phyloP scores from a whole-genome alignment of 2,113 vertebrate genomes.

The Paramisgurnus dabryanus region DNA sequence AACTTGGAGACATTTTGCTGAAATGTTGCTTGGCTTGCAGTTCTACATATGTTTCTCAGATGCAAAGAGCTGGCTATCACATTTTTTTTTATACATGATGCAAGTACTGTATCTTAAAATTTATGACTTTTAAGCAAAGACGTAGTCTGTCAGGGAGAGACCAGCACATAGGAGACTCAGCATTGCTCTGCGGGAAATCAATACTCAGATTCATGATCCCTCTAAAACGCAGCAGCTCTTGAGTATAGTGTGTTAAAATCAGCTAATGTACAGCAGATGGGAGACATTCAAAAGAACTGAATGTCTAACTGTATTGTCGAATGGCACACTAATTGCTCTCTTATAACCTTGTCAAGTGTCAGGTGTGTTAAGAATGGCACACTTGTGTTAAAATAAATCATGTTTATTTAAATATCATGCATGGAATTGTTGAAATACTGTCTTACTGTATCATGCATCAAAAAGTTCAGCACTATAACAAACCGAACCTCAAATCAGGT shows the following conservation, averaged over 20 bases:
- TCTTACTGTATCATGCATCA: too few relatives aligned
- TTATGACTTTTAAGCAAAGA: constrained; percentile 35
- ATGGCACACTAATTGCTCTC: neutral
- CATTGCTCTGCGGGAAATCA: neutral
- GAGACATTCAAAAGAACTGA: constrained; percentile 70
- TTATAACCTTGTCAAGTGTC: neutral
- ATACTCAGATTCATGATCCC: constrained; percentile 20
- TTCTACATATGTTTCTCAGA: neutral
- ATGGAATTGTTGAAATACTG: too few relatives aligned
- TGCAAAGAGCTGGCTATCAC: constrained; percentile 16
- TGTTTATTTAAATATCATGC: too few relatives aligned
- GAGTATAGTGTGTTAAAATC: constrained; percentile 56
- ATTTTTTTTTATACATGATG: constrained; percentile 4
- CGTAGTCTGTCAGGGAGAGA: constrained; percentile 11
- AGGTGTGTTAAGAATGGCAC: too few relatives aligned
- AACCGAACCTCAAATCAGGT: too few relatives aligned
- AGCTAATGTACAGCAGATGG: constrained; percentile 76
- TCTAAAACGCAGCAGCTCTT: constrained; percentile 34
- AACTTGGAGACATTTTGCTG: neutral
- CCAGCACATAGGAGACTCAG: neutral
- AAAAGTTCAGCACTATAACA: too few relatives aligned
- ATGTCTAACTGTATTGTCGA: constrained; percentile 51
- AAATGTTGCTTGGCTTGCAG: neutral
- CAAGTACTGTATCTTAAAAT: constrained; percentile 40
- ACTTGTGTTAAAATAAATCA: too few relatives aligned